Evolutionary conservation across 1,140 invertebrate genomes (phyloP).

Genomic region (Carposina sasakii): DNA sequence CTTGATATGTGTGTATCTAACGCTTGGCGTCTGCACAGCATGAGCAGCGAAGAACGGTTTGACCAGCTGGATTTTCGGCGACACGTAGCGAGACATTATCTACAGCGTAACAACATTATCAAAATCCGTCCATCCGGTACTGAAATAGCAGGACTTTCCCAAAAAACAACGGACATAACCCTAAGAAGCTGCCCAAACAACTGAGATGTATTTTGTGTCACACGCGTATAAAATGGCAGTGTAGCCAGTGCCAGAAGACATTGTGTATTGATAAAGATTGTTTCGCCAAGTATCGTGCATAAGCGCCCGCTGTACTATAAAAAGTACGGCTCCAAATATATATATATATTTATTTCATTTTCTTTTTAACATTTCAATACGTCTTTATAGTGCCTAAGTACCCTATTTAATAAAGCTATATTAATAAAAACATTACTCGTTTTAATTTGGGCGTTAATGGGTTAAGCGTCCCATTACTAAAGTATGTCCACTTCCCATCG

Average conservation of each 20-base stretch:
- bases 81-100: constrained; percentile 27
- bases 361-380: too few species aligned
- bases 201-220: constrained; percentile 30
- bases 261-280: constrained; percentile 31
- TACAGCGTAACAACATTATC: constrained; percentile 25
- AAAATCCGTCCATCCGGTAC: constrained; percentile 26
- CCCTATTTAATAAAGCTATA: too few species aligned
- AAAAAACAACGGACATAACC: constrained; percentile 31
- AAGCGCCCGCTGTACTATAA: not conserved
- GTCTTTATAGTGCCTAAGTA: too few species aligned
- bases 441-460: too few species aligned
- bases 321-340: too few species aligned
- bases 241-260: constrained; percentile 29
- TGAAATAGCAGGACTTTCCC: constrained; percentile 21
- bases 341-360: too few species aligned
- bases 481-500: too few species aligned
- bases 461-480: too few species aligned
- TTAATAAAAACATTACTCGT: too few species aligned
- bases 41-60: constrained; percentile 27
- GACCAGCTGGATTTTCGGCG: constrained; percentile 29
- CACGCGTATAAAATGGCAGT: constrained; percentile 26
- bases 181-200: constrained; percentile 27
- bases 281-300: constrained; percentile 26
- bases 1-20: constrained; percentile 37
- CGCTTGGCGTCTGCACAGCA: constrained; percentile 40